These are phyloP conservation scores for Drosophila grimshawi DNA, from an alignment of 1,140 invertebrate genomes.

Conservation along the genomic window DNA sequence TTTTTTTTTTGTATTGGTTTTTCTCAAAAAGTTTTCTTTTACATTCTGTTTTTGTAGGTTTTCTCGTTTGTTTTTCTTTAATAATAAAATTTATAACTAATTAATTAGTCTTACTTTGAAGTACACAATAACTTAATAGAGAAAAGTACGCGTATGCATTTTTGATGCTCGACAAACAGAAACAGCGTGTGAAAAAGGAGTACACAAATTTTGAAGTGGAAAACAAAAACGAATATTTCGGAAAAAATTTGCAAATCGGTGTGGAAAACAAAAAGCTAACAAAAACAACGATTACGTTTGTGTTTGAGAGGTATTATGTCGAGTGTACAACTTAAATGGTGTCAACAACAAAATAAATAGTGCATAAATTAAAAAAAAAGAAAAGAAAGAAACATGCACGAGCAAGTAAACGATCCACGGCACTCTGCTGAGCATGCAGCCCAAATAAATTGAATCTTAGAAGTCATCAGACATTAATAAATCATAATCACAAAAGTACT, in stretches of 20 bases:
- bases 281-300: constrained; percentile 20
- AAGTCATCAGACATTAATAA: constrained; percentile 5
- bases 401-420: too few relatives aligned
- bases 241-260: constrained; percentile 16
- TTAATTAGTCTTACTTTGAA: constrained; percentile 82
- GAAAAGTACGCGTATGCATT: constrained; percentile 62
- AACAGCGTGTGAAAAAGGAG: constrained; percentile 32
- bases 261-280: constrained; percentile 21
- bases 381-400: too few relatives aligned
- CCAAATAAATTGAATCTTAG: background rate
- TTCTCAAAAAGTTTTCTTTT: constrained; percentile 66
- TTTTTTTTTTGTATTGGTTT: constrained; percentile 74
- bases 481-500: constrained; percentile 18
- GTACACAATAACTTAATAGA: constrained; percentile 77
- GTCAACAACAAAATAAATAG: constrained; percentile 55
- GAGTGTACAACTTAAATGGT: constrained; percentile 15
- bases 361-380: constrained; percentile 1
- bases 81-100: constrained; percentile 63
- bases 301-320: background rate
- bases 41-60: constrained; percentile 51
- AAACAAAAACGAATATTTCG: constrained; percentile 42
- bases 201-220: constrained; percentile 13
- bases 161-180: constrained; percentile 58
- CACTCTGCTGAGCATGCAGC: background rate
- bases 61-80: constrained; percentile 46